Percentiles rank a stretch among this genome's conserved stretches.
Conservation (phyloP, 1,140 invertebrate species). For the Penaeus japonicus region DNA sequence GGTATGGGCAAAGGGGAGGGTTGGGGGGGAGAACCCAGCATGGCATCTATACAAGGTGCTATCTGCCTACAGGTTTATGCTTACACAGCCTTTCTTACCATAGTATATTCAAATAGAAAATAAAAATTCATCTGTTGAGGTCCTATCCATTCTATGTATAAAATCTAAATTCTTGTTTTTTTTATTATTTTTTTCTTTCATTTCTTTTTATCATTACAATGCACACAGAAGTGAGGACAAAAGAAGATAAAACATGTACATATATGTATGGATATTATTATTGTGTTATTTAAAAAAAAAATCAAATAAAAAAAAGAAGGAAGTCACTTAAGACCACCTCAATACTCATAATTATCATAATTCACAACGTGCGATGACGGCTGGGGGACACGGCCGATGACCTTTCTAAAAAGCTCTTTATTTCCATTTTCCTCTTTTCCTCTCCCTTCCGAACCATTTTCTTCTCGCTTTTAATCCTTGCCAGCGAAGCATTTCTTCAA, state of each 20-base stretch:
- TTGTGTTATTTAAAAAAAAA: slow-evolving; percentile 12
- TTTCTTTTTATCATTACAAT: slow-evolving; percentile 43
- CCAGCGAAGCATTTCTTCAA: too few relatives aligned
- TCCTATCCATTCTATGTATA: slow-evolving; percentile 47
- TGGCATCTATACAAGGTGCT: slow-evolving; percentile 15
- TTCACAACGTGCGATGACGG: too few relatives aligned
- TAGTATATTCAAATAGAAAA: slow-evolving; percentile 49
- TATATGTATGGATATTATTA: slow-evolving; percentile 14
- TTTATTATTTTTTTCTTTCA: too few relatives aligned
- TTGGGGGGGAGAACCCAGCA: neutral
- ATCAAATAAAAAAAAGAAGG: slow-evolving; percentile 1
- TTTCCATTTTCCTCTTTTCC: too few relatives aligned
- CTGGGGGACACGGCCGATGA: too few relatives aligned
- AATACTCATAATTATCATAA: too few relatives aligned
- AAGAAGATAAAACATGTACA: slow-evolving; percentile 21
- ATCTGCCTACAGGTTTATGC: slow-evolving; percentile 25
- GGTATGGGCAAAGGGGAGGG: neutral
- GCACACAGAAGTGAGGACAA: slow-evolving; percentile 35
- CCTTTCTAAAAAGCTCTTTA: too few relatives aligned
- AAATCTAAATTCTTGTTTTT: slow-evolving; percentile 42
- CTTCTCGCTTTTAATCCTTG: too few relatives aligned
- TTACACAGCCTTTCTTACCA: slow-evolving; percentile 47
- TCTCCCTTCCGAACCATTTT: too few relatives aligned
- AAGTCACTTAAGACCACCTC: neutral
- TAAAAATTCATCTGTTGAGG: slow-evolving; percentile 50